These are phyloP conservation scores for Halcyon leucocephala DNA, from an alignment of 2,797 vertebrate species.

Conservation along the genomic window DNA sequence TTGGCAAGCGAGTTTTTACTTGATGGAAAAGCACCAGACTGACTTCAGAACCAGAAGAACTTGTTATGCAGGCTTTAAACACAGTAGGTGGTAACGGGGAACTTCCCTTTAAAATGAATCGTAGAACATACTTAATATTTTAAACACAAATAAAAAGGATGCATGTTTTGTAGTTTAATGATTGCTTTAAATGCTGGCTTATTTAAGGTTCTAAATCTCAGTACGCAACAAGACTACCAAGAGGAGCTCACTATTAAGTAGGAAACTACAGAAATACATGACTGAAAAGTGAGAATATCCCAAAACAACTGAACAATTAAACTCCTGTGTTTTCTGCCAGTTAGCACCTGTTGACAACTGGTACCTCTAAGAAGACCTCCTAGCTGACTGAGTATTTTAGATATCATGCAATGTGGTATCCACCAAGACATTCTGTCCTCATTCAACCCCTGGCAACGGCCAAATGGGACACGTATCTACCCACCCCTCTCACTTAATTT, in stretches of 20 bases:
- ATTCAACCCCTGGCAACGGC: background rate
- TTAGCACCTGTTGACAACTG: background rate
- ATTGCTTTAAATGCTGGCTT: background rate
- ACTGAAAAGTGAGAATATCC: background rate
- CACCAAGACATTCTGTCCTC: background rate
- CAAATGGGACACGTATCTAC: background rate
- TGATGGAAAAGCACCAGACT: conserved; percentile 20
- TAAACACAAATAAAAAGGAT: background rate
- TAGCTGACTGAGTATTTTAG: background rate
- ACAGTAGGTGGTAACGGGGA: conserved; percentile 49
- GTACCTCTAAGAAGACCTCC: background rate
- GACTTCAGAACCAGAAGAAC: conserved; percentile 58
- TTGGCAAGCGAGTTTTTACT: conserved; percentile 11
- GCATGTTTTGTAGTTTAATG: background rate
- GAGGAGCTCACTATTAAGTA: background rate
- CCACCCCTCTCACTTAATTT: background rate
- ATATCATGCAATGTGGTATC: background rate
- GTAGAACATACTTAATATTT: background rate
- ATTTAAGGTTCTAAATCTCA: background rate
- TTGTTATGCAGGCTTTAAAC: conserved; percentile 57
- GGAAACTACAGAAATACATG: background rate
- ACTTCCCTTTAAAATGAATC: conserved; percentile 42
- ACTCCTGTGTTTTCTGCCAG: background rate
- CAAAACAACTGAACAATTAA: background rate
- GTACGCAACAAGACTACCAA: background rate